phyloP scores from a whole-genome alignment of 1,140 invertebrate species.

The Neelides sp. region DNA sequence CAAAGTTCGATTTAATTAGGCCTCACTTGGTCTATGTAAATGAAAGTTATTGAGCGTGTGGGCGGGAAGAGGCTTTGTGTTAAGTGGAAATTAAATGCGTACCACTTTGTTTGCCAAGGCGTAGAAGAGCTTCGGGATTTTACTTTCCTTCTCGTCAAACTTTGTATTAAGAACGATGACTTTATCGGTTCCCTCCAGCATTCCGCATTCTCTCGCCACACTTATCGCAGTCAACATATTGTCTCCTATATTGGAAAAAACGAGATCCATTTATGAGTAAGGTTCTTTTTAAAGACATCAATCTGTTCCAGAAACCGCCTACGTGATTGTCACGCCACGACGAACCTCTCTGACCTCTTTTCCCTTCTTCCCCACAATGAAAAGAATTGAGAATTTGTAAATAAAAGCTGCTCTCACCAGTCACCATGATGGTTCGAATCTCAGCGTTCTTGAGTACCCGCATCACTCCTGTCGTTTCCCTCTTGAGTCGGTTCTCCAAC shows the following conservation, averaged over 20 bases:
- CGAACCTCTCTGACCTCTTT: too few relatives aligned
- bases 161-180: conserved; percentile 55
- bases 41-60: too few relatives aligned
- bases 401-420: conserved; percentile 43
- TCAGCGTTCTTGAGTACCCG: conserved; percentile 59
- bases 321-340: too few relatives aligned
- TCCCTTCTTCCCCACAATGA: too few relatives aligned
- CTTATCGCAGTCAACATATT: conserved; percentile 86
- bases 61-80: too few relatives aligned
- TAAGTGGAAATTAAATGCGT: background rate
- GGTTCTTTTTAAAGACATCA: too few relatives aligned
- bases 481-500: conserved; percentile 80
- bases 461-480: conserved; percentile 65
- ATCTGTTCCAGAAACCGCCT: too few relatives aligned
- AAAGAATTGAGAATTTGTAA: conserved; percentile 4
- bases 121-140: conserved; percentile 38
- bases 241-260: conserved; percentile 54
- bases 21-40: too few relatives aligned
- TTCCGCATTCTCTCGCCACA: conserved; percentile 77
- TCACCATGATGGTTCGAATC: conserved; percentile 84
- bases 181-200: conserved; percentile 60
- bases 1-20: too few relatives aligned
- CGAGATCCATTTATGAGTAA: too few relatives aligned
- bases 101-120: conserved; percentile 33
- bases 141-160: conserved; percentile 34